phyloP scores from a whole-genome alignment of 1,140 invertebrate genomes.

The Cydia splendana region DNA sequence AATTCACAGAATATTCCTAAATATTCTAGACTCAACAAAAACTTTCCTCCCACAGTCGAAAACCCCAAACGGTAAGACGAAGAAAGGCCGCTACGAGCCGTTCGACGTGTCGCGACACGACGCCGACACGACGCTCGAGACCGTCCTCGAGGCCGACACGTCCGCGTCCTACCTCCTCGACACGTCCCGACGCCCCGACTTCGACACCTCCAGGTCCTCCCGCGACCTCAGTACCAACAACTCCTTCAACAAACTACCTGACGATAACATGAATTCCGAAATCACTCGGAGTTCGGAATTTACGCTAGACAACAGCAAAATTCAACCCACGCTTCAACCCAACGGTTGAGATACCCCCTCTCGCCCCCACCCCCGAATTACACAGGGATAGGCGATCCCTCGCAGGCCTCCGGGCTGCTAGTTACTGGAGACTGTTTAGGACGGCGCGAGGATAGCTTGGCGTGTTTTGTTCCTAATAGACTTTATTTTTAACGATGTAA shows the following conservation, averaged over 20 bases:
- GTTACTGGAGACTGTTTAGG: conserved; percentile 46
- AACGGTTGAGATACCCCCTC: conserved; percentile 60
- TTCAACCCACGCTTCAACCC: conserved; percentile 67
- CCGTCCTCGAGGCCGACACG: conserved; percentile 52
- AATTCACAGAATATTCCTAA: too few relatives aligned
- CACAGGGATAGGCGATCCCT: conserved; percentile 65
- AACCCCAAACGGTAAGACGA: conserved; percentile 65
- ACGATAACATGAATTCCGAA: conserved; percentile 74
- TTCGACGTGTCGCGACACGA: conserved; percentile 72
- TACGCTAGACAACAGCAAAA: conserved; percentile 58
- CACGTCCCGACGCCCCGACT: conserved; percentile 54
- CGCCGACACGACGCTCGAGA: conserved; percentile 62
- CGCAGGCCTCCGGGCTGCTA: conserved; percentile 35
- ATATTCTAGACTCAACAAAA: not conserved
- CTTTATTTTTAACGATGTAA: conserved; percentile 65
- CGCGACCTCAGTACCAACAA: conserved; percentile 41
- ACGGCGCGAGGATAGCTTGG: conserved; percentile 60
- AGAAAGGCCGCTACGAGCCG: conserved; percentile 49
- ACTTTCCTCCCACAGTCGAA: conserved; percentile 56
- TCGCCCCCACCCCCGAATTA: conserved; percentile 48
- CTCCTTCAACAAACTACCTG: conserved; percentile 63
- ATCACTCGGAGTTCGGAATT: conserved; percentile 49
- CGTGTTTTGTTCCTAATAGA: conserved; percentile 72
- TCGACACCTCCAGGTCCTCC: conserved; percentile 40
- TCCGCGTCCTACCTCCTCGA: conserved; percentile 49